Percentiles rank a stretch among this genome's conserved stretches.
These are phyloP conservation scores for Andrena trimmerana DNA, from an alignment of 2,888 invertebrate species.

Conservation along the genomic window DNA sequence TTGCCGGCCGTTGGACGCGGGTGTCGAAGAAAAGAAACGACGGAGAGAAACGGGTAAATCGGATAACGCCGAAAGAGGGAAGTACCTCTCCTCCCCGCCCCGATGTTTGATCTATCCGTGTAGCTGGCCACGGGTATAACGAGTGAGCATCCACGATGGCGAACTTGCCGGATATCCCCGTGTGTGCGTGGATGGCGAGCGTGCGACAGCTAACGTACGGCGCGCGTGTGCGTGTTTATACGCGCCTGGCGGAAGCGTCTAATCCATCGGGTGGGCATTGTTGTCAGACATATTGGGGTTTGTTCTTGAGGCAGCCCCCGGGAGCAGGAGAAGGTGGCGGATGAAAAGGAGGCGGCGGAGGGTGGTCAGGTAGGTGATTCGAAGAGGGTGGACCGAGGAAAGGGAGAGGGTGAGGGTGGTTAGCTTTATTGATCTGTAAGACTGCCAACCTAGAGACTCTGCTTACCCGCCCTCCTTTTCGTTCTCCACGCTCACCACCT, in stretches of 20 bases:
- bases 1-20: conserved; percentile 37
- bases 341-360: conserved; percentile 70
- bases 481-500: conserved; percentile 69
- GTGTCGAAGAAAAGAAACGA: conserved; percentile 59
- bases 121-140: conserved; percentile 12
- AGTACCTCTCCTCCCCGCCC: neutral
- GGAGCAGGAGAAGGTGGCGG: conserved; percentile 77
- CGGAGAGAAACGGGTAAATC: conserved; percentile 34
- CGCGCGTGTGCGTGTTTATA: conserved; percentile 55
- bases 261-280: conserved; percentile 82
- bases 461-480: conserved; percentile 75
- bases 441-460: conserved; percentile 83
- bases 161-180: conserved; percentile 22
- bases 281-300: conserved; percentile 84
- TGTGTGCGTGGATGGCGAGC: neutral
- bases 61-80: conserved; percentile 31
- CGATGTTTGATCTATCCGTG: conserved; percentile 29
- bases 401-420: conserved; percentile 80
- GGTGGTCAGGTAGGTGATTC: conserved; percentile 74
- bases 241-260: conserved; percentile 78
- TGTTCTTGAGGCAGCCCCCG: conserved; percentile 83
- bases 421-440: conserved; percentile 86
- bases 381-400: conserved; percentile 66
- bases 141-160: conserved; percentile 14
- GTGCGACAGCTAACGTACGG: neutral